A percentile compares a stretch with the other conserved stretches of the same genome.
These are phyloP conservation scores for Eristalis arbustorum DNA, from an alignment of 2,888 invertebrate genomes.

Conservation along the genomic window DNA sequence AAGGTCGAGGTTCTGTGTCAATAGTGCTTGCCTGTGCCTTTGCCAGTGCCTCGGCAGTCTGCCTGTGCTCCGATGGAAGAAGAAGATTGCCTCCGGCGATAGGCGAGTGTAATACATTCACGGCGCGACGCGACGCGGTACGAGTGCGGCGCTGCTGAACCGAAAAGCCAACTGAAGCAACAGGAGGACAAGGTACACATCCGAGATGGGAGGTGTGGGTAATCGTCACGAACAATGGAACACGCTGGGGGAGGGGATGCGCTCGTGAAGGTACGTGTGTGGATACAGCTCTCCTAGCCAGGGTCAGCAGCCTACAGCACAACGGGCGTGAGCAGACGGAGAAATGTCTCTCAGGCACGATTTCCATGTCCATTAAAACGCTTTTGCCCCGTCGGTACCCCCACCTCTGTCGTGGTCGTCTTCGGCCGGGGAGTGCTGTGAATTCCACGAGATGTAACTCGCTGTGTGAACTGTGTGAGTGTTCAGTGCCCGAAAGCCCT, in stretches of 20 bases:
- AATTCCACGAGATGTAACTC: conserved; percentile 30
- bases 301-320: conserved; percentile 52
- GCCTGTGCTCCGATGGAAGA: conserved; percentile 32
- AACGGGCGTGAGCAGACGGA: conserved; percentile 37
- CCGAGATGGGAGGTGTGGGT: neutral
- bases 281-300: conserved; percentile 28
- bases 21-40: conserved; percentile 53
- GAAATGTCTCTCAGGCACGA: conserved; percentile 67
- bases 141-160: neutral
- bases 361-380: conserved; percentile 65
- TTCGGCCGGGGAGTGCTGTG: conserved; percentile 26
- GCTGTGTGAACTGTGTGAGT: conserved; percentile 25
- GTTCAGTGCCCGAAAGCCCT: conserved; percentile 28
- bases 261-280: neutral
- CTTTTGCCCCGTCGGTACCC: conserved; percentile 6
- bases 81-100: conserved; percentile 41
- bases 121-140: neutral
- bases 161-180: conserved; percentile 48
- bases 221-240: conserved; percentile 63
- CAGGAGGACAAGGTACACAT: conserved; percentile 34
- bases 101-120: conserved; percentile 44
- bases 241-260: neutral
- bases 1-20: conserved; percentile 69
- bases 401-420: too few species aligned
- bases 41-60: conserved; percentile 38